phyloP scores from a whole-genome alignment of 1,140 invertebrate species.

The Drepana arcuata region DNA sequence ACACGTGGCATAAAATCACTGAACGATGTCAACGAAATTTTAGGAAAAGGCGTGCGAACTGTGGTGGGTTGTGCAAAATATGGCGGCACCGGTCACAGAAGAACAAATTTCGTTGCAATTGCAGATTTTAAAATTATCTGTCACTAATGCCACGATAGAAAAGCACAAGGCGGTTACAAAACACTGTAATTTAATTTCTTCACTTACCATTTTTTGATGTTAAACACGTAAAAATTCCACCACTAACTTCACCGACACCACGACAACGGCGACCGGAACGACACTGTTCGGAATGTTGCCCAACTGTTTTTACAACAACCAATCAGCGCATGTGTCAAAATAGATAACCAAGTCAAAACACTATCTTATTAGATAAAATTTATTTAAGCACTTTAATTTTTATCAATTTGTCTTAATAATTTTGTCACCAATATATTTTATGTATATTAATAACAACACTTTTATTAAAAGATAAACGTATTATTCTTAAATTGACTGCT shows the following conservation, averaged over 20 bases:
- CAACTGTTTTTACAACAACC: slow-evolving; percentile 42
- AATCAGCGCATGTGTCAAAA: slow-evolving; percentile 69
- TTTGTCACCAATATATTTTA: slow-evolving; percentile 11
- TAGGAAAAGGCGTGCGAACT: slow-evolving; percentile 62
- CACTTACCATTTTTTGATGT: slow-evolving; percentile 71
- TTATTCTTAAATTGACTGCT: slow-evolving; percentile 10
- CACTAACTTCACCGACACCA: slow-evolving; percentile 66
- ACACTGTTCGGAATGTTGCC: slow-evolving; percentile 66
- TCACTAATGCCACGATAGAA: slow-evolving; percentile 17
- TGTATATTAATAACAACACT: background rate
- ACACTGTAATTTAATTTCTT: slow-evolving; percentile 53
- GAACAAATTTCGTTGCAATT: slow-evolving; percentile 29
- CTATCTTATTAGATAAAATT: slow-evolving; percentile 21
- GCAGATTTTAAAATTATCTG: slow-evolving; percentile 19
- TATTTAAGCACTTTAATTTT: too few relatives aligned
- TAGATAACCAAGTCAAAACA: slow-evolving; percentile 38
- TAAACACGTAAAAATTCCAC: slow-evolving; percentile 67
- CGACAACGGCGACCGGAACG: slow-evolving; percentile 68
- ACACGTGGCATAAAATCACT: slow-evolving; percentile 70
- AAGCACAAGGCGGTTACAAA: slow-evolving; percentile 34
- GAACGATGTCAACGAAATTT: slow-evolving; percentile 62
- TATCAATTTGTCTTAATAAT: too few relatives aligned
- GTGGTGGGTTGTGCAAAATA: slow-evolving; percentile 59
- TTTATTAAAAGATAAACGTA: slow-evolving; percentile 3
- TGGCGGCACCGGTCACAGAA: slow-evolving; percentile 59